Percentiles rank a stretch among this genome's conserved stretches.
These are phyloP conservation scores for Marmota flaviventris DNA, from an alignment of 2,113 vertebrate species.

Conservation along the genomic window DNA sequence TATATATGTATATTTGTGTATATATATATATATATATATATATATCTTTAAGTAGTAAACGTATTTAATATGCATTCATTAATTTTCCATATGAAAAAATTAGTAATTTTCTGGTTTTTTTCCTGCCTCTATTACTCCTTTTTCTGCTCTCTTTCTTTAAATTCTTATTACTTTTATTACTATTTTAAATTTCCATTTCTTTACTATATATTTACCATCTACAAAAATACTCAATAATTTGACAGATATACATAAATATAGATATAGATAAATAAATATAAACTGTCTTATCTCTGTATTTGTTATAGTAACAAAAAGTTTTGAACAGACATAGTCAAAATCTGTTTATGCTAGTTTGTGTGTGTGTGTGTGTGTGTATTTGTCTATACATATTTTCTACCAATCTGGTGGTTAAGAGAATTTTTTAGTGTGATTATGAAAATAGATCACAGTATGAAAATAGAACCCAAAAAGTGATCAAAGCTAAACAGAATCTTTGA, in stretches of 20 bases:
- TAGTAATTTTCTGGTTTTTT: no score
- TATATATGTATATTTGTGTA: no score
- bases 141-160: not conserved
- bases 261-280: no score
- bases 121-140: no score
- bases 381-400: not conserved
- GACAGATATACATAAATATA: not conserved
- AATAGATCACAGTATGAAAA: not conserved
- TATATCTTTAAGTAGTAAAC: no score
- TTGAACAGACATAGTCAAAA: no score
- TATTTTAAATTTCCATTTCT: not conserved
- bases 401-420: not conserved
- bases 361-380: not conserved
- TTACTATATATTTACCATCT: not conserved
- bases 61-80: no score
- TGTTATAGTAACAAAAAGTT: not conserved
- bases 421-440: not conserved
- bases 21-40: no score
- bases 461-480: not conserved
- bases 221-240: not conserved
- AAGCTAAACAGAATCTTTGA: not conserved
- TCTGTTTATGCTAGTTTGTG: no score
- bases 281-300: not conserved
- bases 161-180: not conserved
- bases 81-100: no score